phyloP scores from a whole-genome alignment of 37 sponge, comb jelly and placozoan genomes.

The Oopsacas minuta region DNA sequence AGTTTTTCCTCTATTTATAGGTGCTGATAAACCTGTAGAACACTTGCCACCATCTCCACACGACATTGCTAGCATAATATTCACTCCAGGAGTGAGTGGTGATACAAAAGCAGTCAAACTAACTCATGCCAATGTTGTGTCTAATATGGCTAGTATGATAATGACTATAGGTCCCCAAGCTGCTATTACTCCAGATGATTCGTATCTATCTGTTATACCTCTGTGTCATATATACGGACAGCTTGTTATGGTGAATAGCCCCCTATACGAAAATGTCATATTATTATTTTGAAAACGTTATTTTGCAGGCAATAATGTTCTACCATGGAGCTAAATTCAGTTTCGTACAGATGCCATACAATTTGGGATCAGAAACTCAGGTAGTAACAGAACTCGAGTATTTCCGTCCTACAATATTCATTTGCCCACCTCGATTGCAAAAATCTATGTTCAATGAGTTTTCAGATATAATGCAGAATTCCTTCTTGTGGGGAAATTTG shows the following conservation, averaged over 20 bases:
- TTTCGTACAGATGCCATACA: constrained; percentile 9
- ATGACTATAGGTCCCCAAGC: background rate
- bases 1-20: constrained; percentile 14
- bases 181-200: background rate
- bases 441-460: background rate
- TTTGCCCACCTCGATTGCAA: background rate
- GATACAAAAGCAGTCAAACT: background rate
- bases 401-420: constrained; percentile 7
- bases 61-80: background rate
- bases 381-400: constrained; percentile 7
- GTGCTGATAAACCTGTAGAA: background rate
- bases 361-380: background rate
- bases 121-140: background rate
- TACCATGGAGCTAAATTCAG: constrained; percentile 2
- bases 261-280: background rate
- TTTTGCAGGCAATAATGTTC: background rate
- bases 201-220: constrained; percentile 17
- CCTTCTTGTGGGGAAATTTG: background rate
- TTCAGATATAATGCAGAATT: background rate
- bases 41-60: background rate
- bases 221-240: constrained; percentile 10
- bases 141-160: constrained; percentile 2
- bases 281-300: background rate
- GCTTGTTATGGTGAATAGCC: background rate
- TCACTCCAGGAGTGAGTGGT: constrained; percentile 2